Evolutionary conservation across 1,140 invertebrate genomes (phyloP), one percentile per base, ranked within the genome.

Genomic region (Ceratitis capitata): DNA sequence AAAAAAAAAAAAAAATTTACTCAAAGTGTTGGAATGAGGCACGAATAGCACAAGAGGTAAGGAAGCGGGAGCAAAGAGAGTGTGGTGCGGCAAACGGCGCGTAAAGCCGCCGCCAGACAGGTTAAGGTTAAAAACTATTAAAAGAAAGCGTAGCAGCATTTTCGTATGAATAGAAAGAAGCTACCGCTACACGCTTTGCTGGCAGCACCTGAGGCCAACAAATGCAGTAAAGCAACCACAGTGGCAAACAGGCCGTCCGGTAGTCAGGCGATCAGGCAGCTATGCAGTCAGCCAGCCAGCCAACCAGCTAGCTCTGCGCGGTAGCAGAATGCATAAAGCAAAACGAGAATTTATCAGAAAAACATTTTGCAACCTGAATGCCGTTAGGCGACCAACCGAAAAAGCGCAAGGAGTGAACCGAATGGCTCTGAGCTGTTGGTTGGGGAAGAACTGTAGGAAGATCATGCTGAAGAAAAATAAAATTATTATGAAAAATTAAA

Each of bases 131-230:
- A 19, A 78, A 78, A 23, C 35, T 39, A 47, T 47, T 78, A 78
- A 78, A 78, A 39, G 45, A 78, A 78, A 39, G n/a, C n/a, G n/a
- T n/a, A 35, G 39, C 69, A 78, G 39, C 39, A 16, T 78, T 78
- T 78, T 78, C 69, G 23, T 78, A 78, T 78, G 69, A 78, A 78
- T 78, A 78, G 69, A 78, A 78, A 78, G n/a, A 45, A 78, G 69
- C 39, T 12, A n/a, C 32, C 32, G 29, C 19, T 39, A 35, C 64
- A 16, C n/a, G 69, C 32, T 10, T 5, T 1, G 69, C 69, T 26
- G 7, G 42, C 39, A 23, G 19, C 69, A 78, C 69, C 69, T 78
- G 69, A 35, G 69, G 69, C 69, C 39, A 78, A 78, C 69, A 78
- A 78, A 39, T 69, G 61, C 61, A 69, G 61, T n/a, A n/a, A n/a